These are phyloP conservation scores for Drosophila austrosaltans DNA, from an alignment of 2,888 invertebrate genomes.

Conservation along the genomic window DNA sequence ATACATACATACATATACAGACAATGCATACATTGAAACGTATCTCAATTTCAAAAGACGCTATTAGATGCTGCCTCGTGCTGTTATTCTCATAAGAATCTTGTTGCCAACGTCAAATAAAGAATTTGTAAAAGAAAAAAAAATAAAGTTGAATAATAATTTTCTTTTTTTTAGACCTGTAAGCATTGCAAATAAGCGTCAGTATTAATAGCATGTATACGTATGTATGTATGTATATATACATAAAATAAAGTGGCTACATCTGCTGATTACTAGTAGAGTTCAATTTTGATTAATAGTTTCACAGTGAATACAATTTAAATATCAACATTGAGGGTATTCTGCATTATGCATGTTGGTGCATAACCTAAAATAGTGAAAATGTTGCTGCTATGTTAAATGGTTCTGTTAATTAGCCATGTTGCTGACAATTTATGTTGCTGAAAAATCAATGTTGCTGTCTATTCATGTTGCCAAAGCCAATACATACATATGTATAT, in stretches of 20 bases:
- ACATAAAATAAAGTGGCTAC: constrained; percentile 36
- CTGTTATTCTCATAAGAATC: constrained; percentile 20
- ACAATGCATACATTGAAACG: constrained; percentile 2
- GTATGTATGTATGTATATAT: constrained; percentile 7
- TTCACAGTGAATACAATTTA: constrained; percentile 37
- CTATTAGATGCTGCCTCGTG: constrained; percentile 38
- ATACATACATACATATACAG: constrained; percentile 1
- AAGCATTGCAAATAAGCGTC: constrained; percentile 29
- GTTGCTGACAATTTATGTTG: not conserved
- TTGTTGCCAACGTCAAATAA: constrained; percentile 66
- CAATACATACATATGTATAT: too few species aligned
- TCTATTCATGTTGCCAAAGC: not conserved
- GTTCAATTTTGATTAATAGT: constrained; percentile 69
- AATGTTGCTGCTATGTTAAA: not conserved
- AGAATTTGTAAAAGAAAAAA: constrained; percentile 23
- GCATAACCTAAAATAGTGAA: not conserved
- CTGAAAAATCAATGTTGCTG: not conserved
- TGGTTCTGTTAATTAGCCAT: not conserved
- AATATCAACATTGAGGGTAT: constrained; percentile 18
- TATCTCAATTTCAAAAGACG: constrained; percentile 45
- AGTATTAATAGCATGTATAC: constrained; percentile 16
- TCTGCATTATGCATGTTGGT: not conserved
- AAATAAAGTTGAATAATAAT: constrained; percentile 36
- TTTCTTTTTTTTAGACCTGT: constrained; percentile 24
- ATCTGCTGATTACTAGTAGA: constrained; percentile 50